These are phyloP conservation scores for Schizopygopsis pylzovi DNA, from an alignment of 2,797 vertebrate species.

Conservation along the genomic window DNA sequence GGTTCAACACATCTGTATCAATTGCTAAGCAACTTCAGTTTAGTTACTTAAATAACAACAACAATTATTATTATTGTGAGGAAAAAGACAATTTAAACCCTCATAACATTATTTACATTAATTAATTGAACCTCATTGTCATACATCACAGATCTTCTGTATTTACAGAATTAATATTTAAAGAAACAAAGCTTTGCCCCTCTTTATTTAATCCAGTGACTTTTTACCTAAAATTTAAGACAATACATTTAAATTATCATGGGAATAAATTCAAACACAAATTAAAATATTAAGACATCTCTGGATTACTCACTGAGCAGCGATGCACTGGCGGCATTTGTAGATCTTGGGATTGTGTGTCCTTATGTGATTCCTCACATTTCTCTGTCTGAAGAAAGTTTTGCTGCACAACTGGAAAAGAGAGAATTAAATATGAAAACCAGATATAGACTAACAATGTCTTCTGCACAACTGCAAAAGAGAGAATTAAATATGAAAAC, in stretches of 20 bases:
- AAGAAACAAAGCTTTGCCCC: slow-evolving; percentile 39
- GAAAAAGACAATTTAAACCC: slow-evolving; percentile 59
- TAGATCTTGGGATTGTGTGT: slow-evolving; percentile 84
- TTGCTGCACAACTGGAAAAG: slow-evolving; percentile 81
- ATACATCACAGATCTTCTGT: slow-evolving; percentile 66
- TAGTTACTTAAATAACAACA: slow-evolving; percentile 79
- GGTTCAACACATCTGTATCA: slow-evolving; percentile 67
- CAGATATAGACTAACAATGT: background rate
- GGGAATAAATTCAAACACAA: background rate
- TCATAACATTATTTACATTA: slow-evolving; percentile 71
- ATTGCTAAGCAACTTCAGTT: slow-evolving; percentile 73
- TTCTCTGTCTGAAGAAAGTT: slow-evolving; percentile 82
- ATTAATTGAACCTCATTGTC: slow-evolving; percentile 72
- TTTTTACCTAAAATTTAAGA: slow-evolving; percentile 48
- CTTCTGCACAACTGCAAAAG: slow-evolving; percentile 77
- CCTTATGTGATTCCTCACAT: slow-evolving; percentile 82
- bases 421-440: slow-evolving; percentile 9
- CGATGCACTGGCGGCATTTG: slow-evolving; percentile 81
- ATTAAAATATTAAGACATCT: background rate
- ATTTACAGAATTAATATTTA: slow-evolving; percentile 76
- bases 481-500: slow-evolving; percentile 9
- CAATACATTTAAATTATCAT: background rate
- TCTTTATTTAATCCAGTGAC: slow-evolving; percentile 44
- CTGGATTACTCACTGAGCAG: slow-evolving; percentile 71
- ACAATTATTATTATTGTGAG: slow-evolving; percentile 57